Evolutionary conservation across 2,888 invertebrate genomes (phyloP), one percentile per base, ranked within the genome.

Genomic region (Parnassius glacialis): DNA sequence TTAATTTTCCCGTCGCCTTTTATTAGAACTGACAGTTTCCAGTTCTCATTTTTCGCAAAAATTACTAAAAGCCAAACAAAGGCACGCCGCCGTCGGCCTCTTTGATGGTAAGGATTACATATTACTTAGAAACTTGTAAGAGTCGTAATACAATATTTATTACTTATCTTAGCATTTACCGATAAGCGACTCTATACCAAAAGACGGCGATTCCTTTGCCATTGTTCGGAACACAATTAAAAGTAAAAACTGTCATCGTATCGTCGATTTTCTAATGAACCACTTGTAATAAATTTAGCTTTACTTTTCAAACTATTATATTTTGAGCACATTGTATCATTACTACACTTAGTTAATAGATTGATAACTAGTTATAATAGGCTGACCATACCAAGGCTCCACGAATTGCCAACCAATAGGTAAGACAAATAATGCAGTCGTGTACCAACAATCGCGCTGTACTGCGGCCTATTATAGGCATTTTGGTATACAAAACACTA

Each of bases 111-210:
- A 59, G 75, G 72, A 75, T 78, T 74, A 80, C 78, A 74, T 67
- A 66, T 67, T 84, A 80, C 83, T 71, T 57, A 74, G 80, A 81
- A 82, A 75, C 63, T 73, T 73, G 73, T 73, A 73, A 75, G 78
- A 79, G 76, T 76, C 74, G 78, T 80, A 80, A 81, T 75, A 75
- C 71, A 72, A 78, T 79, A 79, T 74, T 74, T 71, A 76, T 71
- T 71, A 75, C 75, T 76, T 74, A 79, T 79, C 78, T 74, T 68
- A 69, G 71, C 69, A 59, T 58, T 57, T 57, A 61, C 51, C 59
- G 62, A 62, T 63, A 63, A 63, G 63, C 59, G 59, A 55, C 59
- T 52, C 58, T 62, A 34, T 34, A 59, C 44, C 44, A 44, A 54
- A 50, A 59, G 52, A 54, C 57, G 62, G 54, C 53, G 13, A 57